Conservation (phyloP, 2,888 invertebrate genomes). For the Mechanitis messenoides region DNA sequence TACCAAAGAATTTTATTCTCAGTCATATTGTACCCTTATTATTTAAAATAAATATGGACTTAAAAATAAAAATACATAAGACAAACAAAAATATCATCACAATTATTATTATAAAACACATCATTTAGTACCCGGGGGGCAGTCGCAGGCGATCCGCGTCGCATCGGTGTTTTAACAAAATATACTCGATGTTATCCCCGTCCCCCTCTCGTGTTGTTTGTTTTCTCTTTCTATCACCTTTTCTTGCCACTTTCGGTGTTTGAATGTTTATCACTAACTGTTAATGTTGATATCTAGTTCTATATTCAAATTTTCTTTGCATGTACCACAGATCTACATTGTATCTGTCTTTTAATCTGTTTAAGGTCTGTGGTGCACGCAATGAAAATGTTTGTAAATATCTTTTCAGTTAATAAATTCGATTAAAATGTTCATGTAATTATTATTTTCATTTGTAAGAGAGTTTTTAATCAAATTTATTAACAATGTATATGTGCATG, state of each 20-base stretch:
- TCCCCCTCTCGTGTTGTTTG: conserved; percentile 64
- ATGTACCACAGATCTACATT: conserved; percentile 10
- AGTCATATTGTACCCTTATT: no score
- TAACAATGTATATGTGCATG: conserved; percentile 68
- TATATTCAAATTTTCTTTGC: conserved; percentile 15
- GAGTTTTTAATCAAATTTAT: conserved; percentile 40
- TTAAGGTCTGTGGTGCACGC: conserved; percentile 12
- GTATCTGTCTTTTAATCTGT: not conserved
- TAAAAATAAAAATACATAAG: conserved; percentile 10
- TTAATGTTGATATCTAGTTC: conserved; percentile 66
- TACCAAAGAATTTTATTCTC: no score
- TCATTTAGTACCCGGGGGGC: conserved; percentile 57
- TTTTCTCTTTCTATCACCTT: conserved; percentile 67
- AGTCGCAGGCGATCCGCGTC: conserved; percentile 58
- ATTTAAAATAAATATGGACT: no score
- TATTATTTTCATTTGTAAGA: not conserved
- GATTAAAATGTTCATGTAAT: conserved; percentile 8
- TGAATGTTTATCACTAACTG: conserved; percentile 77
- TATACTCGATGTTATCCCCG: conserved; percentile 66
- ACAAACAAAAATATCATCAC: conserved; percentile 35
- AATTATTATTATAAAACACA: no score
- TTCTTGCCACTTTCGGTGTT: conserved; percentile 73
- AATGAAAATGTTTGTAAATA: conserved; percentile 20
- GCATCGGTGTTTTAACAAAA: conserved; percentile 69
- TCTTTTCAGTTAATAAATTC: conserved; percentile 26